Base-by-base conservation (phyloP, 2,888 invertebrate genomes). In the Hypselothyrea guttata region DNA sequence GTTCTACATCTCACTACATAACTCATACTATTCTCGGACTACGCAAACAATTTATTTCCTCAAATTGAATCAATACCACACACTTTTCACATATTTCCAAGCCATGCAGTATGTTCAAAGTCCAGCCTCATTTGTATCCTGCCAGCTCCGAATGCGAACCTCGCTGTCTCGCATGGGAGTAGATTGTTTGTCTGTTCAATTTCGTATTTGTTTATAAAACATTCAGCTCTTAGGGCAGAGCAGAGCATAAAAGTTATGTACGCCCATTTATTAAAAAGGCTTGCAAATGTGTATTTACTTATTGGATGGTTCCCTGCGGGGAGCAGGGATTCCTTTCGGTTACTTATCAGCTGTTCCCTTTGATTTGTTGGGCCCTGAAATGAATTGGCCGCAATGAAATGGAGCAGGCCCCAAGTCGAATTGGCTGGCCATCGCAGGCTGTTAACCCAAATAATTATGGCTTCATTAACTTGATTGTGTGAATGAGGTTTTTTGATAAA, bases 391-490 rank as follows among this genome's bases (percentile, higher is more conserved):
- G 44, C 69, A 72, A 71, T 67, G 56, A 71, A 73, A 52, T 49
- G 59, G 54, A 57, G 33, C 45, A 40, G 62, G 55, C 34, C 15
- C 16, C 2, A 30, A 41, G 44, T 33, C 30, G 46, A 46, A 53
- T 34, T 40, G 31, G 27, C 56, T 65, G 61, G 52, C 34, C 55
- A 75, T 79, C 72, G 74, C 83, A 84, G 79, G 85, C 85, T 81
- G 81, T 81, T 81, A 84, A 83, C 85, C 81, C 81, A 84, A 81
- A 81, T 84, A 81, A 81, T 81, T 83, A 82, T 83, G 76, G 79
- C 83, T 82, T 83, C 83, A 82, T 82, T 82, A 83, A 79, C 64
- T 84, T 82, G 70, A 79, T 82, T 84, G 81, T 82, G 76, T 83
- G 79, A 74, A 71, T 82, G 71, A 82, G 79, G 79, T 82, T 82